Evolutionary conservation across 2,797 vertebrate species (phyloP).

Genomic region (Danio aesculapii): DNA sequence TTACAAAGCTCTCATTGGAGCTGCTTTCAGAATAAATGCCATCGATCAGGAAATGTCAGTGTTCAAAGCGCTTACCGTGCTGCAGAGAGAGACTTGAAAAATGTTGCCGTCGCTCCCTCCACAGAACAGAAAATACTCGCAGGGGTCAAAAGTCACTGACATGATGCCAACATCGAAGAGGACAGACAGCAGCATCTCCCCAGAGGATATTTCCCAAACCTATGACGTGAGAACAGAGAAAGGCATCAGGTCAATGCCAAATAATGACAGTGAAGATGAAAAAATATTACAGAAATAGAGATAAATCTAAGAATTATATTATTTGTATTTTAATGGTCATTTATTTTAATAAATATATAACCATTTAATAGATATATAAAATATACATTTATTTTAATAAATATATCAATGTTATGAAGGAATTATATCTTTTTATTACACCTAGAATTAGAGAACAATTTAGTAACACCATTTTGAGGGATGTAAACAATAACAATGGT

Average conservation of each 20-base stretch:
- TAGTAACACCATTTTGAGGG: no score
- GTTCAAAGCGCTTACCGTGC: slow-evolving; percentile 81
- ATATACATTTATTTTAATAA: no score
- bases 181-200: slow-evolving; percentile 90
- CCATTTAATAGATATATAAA: no score
- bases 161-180: slow-evolving; percentile 92
- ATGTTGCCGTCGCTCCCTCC: slow-evolving; percentile 92
- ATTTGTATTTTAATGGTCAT: no score
- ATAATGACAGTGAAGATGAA: no score
- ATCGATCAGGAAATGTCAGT: neutral
- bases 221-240: slow-evolving; percentile 62
- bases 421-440: no score
- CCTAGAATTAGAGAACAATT: no score
- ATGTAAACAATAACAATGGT: no score
- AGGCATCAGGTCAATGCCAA: neutral
- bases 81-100: slow-evolving; percentile 91
- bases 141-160: slow-evolving; percentile 92
- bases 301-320: no score
- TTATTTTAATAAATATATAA: no score
- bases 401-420: no score
- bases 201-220: slow-evolving; percentile 95
- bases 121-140: slow-evolving; percentile 92
- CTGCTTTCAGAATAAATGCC: slow-evolving; percentile 21
- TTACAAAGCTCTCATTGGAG: slow-evolving; percentile 11
- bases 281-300: no score